A percentile compares a stretch with the other conserved stretches of the same genome.
Conservation (phyloP, 2,113 vertebrate species). For the Xyliphius kryptos region DNA sequence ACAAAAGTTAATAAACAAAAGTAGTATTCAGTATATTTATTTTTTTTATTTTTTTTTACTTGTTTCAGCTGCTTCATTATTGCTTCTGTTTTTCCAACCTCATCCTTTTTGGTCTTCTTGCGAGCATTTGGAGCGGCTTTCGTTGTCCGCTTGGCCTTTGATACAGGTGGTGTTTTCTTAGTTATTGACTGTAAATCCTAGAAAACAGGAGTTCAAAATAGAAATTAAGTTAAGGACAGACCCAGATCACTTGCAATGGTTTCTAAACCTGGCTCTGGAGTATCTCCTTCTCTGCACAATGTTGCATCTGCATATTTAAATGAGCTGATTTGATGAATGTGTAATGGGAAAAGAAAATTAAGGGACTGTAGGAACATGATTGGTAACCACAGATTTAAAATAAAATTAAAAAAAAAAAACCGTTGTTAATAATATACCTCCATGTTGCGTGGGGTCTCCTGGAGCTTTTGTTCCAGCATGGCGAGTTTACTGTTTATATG, state of each 20-base stretch:
- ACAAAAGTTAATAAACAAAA: too few species aligned
- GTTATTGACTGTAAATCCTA: constrained; percentile 78
- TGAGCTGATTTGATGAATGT: too few species aligned
- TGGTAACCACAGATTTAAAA: too few species aligned
- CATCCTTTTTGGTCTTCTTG: constrained; percentile 93
- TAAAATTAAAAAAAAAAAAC: too few species aligned
- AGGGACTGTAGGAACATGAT: too few species aligned
- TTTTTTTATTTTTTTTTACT: constrained; percentile 54
- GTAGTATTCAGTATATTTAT: too few species aligned
- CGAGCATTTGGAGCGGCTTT: constrained; percentile 81
- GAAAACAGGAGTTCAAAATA: not conserved
- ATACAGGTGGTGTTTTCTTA: constrained; percentile 69
- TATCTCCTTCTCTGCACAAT: too few species aligned
- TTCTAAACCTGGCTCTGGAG: too few species aligned
- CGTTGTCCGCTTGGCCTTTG: constrained; percentile 84
- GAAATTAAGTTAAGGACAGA: not conserved
- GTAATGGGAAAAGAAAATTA: too few species aligned
- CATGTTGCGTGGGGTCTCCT: constrained; percentile 74
- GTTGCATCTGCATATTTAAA: too few species aligned
- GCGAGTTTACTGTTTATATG: constrained; percentile 80
- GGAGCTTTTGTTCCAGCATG: constrained; percentile 79
- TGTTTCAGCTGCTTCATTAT: constrained; percentile 94
- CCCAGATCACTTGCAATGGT: too few species aligned
- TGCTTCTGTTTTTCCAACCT: constrained; percentile 82
- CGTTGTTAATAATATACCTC: constrained; percentile 64